Conservation (phyloP, 2,888 invertebrate species). For the Aphodius sticticus region DNA sequence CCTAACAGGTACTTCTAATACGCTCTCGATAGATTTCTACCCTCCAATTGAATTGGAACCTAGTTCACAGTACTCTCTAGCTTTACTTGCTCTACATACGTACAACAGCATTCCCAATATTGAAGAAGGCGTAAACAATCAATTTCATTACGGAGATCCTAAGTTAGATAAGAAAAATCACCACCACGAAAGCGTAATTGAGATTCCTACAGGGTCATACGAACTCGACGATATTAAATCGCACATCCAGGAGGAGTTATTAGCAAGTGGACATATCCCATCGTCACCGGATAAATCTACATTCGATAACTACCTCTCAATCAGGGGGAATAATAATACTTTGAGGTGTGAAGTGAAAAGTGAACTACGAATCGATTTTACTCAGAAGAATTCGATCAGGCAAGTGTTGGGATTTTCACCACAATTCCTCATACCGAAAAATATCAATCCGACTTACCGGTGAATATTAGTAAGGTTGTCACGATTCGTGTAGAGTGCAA, state of each 20-base stretch:
- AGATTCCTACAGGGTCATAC: conserved; percentile 49
- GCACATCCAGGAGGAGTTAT: conserved; percentile 36
- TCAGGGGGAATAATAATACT: conserved; percentile 49
- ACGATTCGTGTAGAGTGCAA: conserved; percentile 46
- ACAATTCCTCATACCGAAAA: conserved; percentile 19
- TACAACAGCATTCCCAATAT: conserved; percentile 53
- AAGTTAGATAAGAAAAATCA: conserved; percentile 13
- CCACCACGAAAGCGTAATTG: conserved; percentile 37
- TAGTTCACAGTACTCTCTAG: conserved; percentile 46
- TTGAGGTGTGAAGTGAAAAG: conserved; percentile 41
- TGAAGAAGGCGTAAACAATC: conserved; percentile 49
- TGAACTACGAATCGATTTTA: conserved; percentile 31
- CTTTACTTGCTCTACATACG: conserved; percentile 49
- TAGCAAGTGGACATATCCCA: background rate
- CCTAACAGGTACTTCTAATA: conserved; percentile 44
- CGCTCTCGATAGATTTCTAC: conserved; percentile 45
- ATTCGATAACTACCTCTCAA: conserved; percentile 22
- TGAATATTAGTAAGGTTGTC: conserved; percentile 28
- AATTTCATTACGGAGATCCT: conserved; percentile 43
- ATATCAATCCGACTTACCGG: conserved; percentile 33
- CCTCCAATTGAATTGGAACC: conserved; percentile 45
- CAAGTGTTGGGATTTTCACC: conserved; percentile 30
- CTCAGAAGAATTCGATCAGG: conserved; percentile 17
- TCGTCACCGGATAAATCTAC: background rate
- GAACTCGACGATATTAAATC: conserved; percentile 49